Evolutionary conservation across 2,888 invertebrate genomes (phyloP), one percentile per base, ranked within the genome.

Genomic region (Imbricaverruca yamaguchii): DNA sequence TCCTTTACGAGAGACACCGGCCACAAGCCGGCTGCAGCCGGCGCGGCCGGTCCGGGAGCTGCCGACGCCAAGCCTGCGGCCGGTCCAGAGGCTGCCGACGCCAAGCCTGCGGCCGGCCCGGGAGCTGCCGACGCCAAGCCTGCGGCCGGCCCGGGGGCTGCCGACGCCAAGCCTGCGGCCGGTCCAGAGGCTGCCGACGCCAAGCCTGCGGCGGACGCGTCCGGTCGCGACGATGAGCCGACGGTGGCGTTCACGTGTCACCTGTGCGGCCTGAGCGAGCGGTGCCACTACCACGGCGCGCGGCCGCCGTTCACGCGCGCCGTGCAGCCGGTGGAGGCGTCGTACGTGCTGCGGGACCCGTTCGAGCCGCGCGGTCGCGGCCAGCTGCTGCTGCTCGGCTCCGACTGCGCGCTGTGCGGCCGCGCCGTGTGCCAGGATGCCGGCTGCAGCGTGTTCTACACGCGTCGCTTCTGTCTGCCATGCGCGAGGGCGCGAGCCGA

Each of bases 341-440:
- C 91, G 83, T 96, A 92, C 87, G 87, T 95, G 0, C 92, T 94
- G 91, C 93, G 92, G 85, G 95, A 96, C 88, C 96, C 96, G 0
- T 96, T 95, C 86, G 90, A 91, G 85, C 90, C 92, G 2, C 84
- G 84, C n/a, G 83, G 84, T 18, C 91, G 90, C 86, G 91, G 92
- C n/a, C 93, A 94, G 87, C 92, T 92, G 85, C 88, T 94, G 83
- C 89, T 94, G 8, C 86, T 96, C 25, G 96, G 96, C 4, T 89
- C 92, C 18, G 91, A 93, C 86, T 96, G 96, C 87, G 87, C 89
- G 55, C 85, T 89, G 39, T 96, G 96, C 88, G 87, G 89, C 6
- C 90, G 90, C 85, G 85, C 89, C 83, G 92, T 94, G 10, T 96
- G 96, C 87, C 90, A 92, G 85, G 91, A 90, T 85, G 88, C 89